phyloP scores from a whole-genome alignment of 1,140 invertebrate genomes.

The Octopus sinensis region DNA sequence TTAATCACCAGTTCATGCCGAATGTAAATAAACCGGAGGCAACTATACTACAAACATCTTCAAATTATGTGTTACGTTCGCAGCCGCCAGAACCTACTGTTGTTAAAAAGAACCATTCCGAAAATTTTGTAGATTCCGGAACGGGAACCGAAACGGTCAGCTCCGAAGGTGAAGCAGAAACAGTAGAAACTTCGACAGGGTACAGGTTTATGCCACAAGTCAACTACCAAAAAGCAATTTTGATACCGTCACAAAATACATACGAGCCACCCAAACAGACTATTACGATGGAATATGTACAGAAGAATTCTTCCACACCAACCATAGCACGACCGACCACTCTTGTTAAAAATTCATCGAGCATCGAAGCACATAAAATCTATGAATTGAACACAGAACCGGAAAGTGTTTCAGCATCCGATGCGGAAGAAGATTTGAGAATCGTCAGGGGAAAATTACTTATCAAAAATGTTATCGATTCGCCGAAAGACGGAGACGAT shows the following conservation, averaged over 20 bases:
- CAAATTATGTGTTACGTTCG: background rate
- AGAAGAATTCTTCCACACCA: background rate
- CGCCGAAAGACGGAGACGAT: constrained; percentile 33
- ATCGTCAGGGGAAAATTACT: constrained; percentile 43
- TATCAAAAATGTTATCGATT: constrained; percentile 43
- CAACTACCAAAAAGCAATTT: background rate
- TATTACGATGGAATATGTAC: background rate
- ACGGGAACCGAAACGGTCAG: constrained; percentile 21
- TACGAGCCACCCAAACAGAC: too few species aligned
- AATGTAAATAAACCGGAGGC: background rate
- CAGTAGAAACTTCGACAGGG: background rate
- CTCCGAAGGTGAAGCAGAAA: constrained; percentile 11
- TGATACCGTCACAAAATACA: background rate
- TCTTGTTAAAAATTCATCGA: background rate
- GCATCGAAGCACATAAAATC: background rate
- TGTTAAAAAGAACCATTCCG: background rate
- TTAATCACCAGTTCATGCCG: background rate
- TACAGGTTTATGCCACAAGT: background rate
- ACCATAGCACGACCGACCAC: background rate
- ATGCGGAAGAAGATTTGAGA: constrained; percentile 29
- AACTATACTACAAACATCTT: background rate
- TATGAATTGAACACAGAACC: constrained; percentile 20
- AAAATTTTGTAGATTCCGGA: constrained; percentile 16
- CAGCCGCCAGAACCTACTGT: background rate
- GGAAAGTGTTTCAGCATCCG: constrained; percentile 7